Percentiles rank a stretch among this genome's conserved stretches.
Evolutionary conservation across 2,797 vertebrate genomes (phyloP).

Genomic region (Diplodus sargus): DNA sequence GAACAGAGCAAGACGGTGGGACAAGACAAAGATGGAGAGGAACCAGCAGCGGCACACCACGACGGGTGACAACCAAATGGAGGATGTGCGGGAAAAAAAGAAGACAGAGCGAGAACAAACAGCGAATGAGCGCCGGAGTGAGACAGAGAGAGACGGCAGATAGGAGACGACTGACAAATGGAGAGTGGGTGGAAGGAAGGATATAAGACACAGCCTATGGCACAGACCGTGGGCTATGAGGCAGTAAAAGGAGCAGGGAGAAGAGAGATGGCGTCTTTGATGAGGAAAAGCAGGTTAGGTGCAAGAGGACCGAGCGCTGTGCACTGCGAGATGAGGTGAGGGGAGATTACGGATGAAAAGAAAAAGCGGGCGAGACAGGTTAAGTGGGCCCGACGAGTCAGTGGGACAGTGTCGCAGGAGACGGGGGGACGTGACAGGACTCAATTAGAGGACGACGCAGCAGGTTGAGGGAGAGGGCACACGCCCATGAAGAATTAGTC

Average conservation of each 20-base stretch:
- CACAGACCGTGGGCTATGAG: constrained; percentile 37
- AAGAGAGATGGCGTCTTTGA: constrained; percentile 42
- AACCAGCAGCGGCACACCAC: constrained; percentile 20
- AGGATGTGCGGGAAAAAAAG: constrained; percentile 24
- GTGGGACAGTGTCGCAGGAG: constrained; percentile 27
- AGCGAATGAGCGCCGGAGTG: constrained; percentile 8
- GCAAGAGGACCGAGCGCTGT: constrained; percentile 31
- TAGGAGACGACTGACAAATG: constrained; percentile 26
- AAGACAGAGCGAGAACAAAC: constrained; percentile 36
- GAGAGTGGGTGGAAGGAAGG: constrained; percentile 36
- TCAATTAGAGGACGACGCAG: constrained; percentile 41
- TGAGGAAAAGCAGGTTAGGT: constrained; percentile 49
- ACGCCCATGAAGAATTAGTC: constrained; percentile 24
- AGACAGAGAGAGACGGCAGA: constrained; percentile 23
- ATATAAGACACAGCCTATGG: constrained; percentile 23
- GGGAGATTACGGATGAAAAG: constrained; percentile 55
- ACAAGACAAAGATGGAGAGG: constrained; percentile 20
- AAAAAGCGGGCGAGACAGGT: constrained; percentile 33
- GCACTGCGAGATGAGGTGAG: constrained; percentile 21
- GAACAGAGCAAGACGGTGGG: constrained; percentile 5
- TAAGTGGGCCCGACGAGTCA: constrained; percentile 49
- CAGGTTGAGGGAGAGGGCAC: constrained; percentile 17
- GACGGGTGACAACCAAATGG: constrained; percentile 20
- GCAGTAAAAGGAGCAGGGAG: constrained; percentile 13
- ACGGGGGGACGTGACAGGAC: constrained; percentile 14